Percentiles rank a stretch among this genome's conserved stretches.
These are phyloP conservation scores for Epistrophella euchroma DNA, from an alignment of 2,888 invertebrate genomes.

Conservation along the genomic window DNA sequence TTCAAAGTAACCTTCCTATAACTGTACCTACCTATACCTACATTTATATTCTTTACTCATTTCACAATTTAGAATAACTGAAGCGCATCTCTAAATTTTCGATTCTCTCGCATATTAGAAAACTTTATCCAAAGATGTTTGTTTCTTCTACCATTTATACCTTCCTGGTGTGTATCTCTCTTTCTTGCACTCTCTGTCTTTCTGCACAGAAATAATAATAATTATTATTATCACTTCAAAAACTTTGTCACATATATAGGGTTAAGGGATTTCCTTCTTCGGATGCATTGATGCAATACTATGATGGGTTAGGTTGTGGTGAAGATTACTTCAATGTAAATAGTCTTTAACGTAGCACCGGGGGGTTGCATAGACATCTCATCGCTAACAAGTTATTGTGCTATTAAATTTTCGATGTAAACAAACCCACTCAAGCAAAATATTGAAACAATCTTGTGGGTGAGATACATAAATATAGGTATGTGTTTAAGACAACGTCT, in stretches of 20 bases:
- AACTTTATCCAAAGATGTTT: constrained; percentile 44
- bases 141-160: background rate
- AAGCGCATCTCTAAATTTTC: constrained; percentile 18
- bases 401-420: constrained; percentile 52
- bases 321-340: constrained; percentile 7
- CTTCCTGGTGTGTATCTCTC: background rate
- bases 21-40: background rate
- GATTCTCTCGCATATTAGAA: constrained; percentile 28
- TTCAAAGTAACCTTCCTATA: background rate
- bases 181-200: background rate
- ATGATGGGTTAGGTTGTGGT: background rate
- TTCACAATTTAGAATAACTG: constrained; percentile 11
- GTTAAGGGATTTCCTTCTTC: background rate
- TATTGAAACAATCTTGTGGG: constrained; percentile 39
- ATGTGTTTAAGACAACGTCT: background rate
- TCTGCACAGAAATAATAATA: constrained; percentile 11
- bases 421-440: constrained; percentile 30
- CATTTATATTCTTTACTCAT: background rate
- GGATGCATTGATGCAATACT: constrained; percentile 24
- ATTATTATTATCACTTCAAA: constrained; percentile 49
- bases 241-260: constrained; percentile 50
- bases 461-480: background rate
- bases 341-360: constrained; percentile 3
- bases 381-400: constrained; percentile 40
- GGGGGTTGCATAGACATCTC: background rate